Percentiles rank a stretch among this genome's conserved stretches.
Evolutionary conservation across 2,113 vertebrate species (phyloP).

Genomic region (Xenotilapia flavipinnis): DNA sequence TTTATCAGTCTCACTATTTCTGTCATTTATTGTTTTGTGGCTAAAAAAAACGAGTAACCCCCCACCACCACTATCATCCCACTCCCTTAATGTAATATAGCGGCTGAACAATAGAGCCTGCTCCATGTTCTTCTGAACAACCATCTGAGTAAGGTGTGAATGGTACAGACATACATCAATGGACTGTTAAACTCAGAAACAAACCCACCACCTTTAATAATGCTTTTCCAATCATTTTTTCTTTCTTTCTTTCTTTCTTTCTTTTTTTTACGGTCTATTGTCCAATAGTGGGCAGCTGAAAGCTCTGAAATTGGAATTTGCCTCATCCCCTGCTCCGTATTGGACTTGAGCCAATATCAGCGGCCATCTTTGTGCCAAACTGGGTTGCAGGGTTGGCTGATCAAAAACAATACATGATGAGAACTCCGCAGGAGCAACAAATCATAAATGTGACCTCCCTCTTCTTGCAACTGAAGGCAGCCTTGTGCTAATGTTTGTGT

Average conservation of each 20-base stretch:
- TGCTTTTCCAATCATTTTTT: constrained; percentile 21
- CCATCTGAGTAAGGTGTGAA: constrained; percentile 22
- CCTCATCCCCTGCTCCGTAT: constrained; percentile 52
- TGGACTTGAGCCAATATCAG: constrained; percentile 61
- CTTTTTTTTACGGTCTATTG: constrained; percentile 11
- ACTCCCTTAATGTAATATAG: constrained; percentile 1
- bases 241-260: background rate
- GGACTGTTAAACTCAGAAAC: constrained; percentile 13
- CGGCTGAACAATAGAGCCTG: constrained; percentile 5
- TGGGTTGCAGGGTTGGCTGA: constrained; percentile 67
- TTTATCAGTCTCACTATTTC: constrained; percentile 36
- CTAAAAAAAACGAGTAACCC: background rate
- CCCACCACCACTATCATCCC: background rate
- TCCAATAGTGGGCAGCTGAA: constrained; percentile 39
- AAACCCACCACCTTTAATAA: background rate
- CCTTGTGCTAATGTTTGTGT: constrained; percentile 63
- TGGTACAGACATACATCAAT: constrained; percentile 6
- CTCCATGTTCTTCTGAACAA: constrained; percentile 10
- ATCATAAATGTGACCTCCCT: constrained; percentile 68
- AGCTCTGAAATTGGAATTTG: constrained; percentile 46
- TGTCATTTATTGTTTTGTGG: constrained; percentile 28
- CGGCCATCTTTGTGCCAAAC: constrained; percentile 70
- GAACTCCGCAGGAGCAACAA: constrained; percentile 51
- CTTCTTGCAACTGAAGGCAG: constrained; percentile 48
- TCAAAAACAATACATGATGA: constrained; percentile 66